Percentiles rank a stretch among this genome's conserved stretches.
Evolutionary conservation across 2,888 invertebrate species (phyloP).

Genomic region (Hypercompe scribonia): DNA sequence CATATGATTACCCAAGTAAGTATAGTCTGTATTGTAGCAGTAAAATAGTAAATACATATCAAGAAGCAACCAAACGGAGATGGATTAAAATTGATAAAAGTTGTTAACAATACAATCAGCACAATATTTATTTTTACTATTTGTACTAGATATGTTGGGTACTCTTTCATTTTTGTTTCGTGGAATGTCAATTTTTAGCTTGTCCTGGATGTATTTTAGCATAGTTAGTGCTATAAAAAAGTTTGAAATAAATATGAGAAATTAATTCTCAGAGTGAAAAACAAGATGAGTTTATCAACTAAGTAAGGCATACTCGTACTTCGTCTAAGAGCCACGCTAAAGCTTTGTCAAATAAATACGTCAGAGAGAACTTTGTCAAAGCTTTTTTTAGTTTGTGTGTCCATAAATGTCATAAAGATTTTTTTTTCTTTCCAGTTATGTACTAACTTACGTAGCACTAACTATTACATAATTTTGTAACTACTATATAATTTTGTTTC

Average conservation of each 20-base stretch:
- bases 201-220: too few species aligned
- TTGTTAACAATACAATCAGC: background rate
- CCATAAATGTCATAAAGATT: too few species aligned
- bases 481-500: too few species aligned
- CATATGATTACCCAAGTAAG: slow-evolving; percentile 86
- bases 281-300: background rate
- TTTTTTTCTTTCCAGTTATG: too few species aligned
- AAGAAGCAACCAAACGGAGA: background rate
- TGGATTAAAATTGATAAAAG: background rate
- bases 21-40: background rate
- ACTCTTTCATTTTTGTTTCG: background rate
- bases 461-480: too few species aligned
- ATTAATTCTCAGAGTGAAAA: background rate
- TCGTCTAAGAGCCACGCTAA: too few species aligned
- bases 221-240: too few species aligned
- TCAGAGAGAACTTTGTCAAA: background rate
- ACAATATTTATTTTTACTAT: background rate
- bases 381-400: too few species aligned
- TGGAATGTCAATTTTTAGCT: too few species aligned
- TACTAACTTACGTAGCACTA: background rate
- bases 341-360: background rate
- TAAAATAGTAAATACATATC: background rate
- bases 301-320: too few species aligned
- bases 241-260: too few species aligned
- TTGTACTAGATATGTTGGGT: background rate